phyloP scores from a whole-genome alignment of 2,888 invertebrate genomes.

The Oithona nana region DNA sequence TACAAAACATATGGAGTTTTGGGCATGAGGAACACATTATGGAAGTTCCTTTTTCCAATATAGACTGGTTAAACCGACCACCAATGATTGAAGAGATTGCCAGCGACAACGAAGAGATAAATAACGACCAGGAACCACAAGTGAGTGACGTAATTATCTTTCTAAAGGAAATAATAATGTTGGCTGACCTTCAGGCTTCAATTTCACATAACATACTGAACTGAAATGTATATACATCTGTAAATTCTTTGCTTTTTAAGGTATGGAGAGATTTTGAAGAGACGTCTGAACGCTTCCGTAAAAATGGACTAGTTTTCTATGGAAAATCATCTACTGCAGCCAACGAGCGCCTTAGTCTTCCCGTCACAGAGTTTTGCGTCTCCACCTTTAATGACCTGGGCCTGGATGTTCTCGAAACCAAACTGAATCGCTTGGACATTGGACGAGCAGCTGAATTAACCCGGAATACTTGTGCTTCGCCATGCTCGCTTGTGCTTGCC shows the following conservation, averaged over 20 bases:
- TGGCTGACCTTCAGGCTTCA: too few relatives aligned
- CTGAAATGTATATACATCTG: too few relatives aligned
- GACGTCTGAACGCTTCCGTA: neutral
- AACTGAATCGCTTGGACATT: slow-evolving; percentile 48
- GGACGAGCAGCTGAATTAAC: slow-evolving; percentile 56
- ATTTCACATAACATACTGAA: too few relatives aligned
- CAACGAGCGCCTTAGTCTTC: neutral
- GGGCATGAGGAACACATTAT: too few relatives aligned
- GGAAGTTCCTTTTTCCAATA: too few relatives aligned
- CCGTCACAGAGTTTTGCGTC: neutral
- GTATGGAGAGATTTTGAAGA: neutral
- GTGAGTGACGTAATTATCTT: too few relatives aligned
- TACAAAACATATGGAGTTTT: too few relatives aligned
- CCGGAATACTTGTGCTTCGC: slow-evolving; percentile 63
- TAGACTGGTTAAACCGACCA: neutral
- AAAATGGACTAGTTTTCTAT: neutral
- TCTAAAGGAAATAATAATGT: too few relatives aligned
- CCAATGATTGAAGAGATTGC: neutral
- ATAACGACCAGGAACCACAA: neutral
- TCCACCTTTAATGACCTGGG: neutral
- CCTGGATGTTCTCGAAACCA: neutral
- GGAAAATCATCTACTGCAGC: neutral
- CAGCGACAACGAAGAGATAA: neutral
- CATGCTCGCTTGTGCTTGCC: slow-evolving; percentile 78
- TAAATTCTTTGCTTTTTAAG: neutral